A percentile compares a stretch with the other conserved stretches of the same genome.
Evolutionary conservation across 2,888 invertebrate species (phyloP).

Genomic region (Acanthosoma haemorrhoidale): DNA sequence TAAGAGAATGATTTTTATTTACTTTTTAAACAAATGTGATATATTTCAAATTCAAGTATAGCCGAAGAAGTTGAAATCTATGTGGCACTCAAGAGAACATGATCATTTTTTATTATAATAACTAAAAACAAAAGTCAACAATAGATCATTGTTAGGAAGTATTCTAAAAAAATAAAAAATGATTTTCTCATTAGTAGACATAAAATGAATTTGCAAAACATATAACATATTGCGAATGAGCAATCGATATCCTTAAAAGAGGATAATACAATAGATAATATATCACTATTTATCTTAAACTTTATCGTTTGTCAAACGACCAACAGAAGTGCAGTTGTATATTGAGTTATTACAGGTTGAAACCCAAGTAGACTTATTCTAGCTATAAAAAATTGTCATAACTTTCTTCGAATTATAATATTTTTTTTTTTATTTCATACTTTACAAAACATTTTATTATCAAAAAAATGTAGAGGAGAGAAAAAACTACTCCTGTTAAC

Average conservation of each 20-base stretch:
- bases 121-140: not conserved
- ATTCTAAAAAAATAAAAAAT: not conserved
- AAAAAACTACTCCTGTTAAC: not conserved
- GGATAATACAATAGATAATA: not conserved
- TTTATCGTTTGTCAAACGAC: not conserved
- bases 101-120: not conserved
- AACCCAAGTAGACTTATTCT: not conserved
- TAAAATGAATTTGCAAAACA: not conserved
- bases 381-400: conserved; percentile 1
- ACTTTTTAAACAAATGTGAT: not conserved
- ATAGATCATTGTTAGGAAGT: not conserved
- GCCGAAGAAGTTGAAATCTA: not conserved
- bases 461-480: no score
- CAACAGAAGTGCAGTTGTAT: not conserved
- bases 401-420: no score
- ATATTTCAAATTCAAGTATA: conserved; percentile 12
- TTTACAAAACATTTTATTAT: no score
- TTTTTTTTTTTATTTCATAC: no score
- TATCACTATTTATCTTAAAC: not conserved
- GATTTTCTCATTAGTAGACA: not conserved
- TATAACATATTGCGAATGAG: not conserved
- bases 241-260: not conserved
- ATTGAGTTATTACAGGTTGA: not conserved
- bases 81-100: not conserved
- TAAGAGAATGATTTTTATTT: no score